A percentile compares a stretch with the other conserved stretches of the same genome.
These are phyloP conservation scores for Sebastes taczanowskii DNA, from an alignment of 2,797 vertebrate species.

Conservation along the genomic window DNA sequence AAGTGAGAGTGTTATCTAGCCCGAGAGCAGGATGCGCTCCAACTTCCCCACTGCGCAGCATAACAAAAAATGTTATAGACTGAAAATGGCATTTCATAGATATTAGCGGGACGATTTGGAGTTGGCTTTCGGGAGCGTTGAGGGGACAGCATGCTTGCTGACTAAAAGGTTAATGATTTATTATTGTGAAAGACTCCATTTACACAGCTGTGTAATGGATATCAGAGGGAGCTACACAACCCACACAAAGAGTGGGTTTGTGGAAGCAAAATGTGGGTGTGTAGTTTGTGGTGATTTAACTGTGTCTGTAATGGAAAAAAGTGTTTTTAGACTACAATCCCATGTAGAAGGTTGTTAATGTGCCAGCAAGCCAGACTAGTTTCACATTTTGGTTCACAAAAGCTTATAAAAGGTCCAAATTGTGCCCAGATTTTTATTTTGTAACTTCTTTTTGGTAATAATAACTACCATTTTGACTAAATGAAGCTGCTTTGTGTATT, in stretches of 20 bases:
- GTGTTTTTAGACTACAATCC: not conserved
- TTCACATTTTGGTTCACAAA: not conserved
- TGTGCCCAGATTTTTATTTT: not conserved
- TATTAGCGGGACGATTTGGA: slow-evolving; percentile 7
- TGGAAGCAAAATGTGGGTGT: not conserved
- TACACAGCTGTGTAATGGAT: slow-evolving; percentile 52
- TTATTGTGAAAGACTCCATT: slow-evolving; percentile 67
- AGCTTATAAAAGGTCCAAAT: not conserved
- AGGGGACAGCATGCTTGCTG: slow-evolving; percentile 5
- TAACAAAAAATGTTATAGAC: slow-evolving; percentile 49
- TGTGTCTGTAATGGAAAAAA: not conserved
- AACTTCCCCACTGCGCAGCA: slow-evolving; percentile 60
- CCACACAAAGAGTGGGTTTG: slow-evolving; percentile 29
- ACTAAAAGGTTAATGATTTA: slow-evolving; percentile 69
- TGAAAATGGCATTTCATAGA: slow-evolving; percentile 54
- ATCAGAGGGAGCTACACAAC: slow-evolving; percentile 16
- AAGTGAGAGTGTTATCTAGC: slow-evolving; percentile 73
- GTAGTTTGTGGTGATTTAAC: slow-evolving; percentile 15
- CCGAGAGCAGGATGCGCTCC: slow-evolving; percentile 64
- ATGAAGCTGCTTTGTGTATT: not conserved
- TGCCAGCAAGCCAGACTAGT: not conserved
- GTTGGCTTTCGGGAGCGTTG: not conserved
- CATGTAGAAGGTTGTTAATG: not conserved
- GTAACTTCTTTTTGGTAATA: not conserved
- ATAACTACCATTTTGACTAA: not conserved